Percentiles rank a stretch among this genome's conserved stretches.
These are phyloP conservation scores for Styela clava DNA, from an alignment of 23 tunicate species.

Conservation along the genomic window DNA sequence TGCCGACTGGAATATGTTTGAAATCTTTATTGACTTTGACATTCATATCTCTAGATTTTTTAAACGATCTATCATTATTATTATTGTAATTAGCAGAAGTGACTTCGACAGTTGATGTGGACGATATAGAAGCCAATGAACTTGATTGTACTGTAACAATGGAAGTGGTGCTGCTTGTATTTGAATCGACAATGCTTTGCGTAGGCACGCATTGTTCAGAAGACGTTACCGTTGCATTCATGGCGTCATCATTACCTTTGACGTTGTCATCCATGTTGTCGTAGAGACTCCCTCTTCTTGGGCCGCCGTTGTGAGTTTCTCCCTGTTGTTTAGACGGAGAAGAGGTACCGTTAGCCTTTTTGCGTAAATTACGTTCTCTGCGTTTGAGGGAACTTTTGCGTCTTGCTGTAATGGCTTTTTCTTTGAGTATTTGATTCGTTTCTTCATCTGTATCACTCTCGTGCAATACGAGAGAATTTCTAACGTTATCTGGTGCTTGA, in stretches of 20 bases:
- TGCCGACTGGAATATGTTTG: conserved; percentile 18
- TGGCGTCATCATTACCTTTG: neutral
- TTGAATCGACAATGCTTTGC: neutral
- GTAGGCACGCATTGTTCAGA: conserved; percentile 5
- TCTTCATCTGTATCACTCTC: conserved; percentile 28
- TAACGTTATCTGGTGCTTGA: conserved; percentile 9
- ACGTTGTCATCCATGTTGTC: neutral
- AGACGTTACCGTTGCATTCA: neutral
- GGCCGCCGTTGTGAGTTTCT: neutral
- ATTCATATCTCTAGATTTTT: neutral
- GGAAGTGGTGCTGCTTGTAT: neutral
- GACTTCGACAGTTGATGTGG: neutral
- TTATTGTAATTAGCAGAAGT: neutral
- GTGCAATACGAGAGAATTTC: conserved; percentile 24
- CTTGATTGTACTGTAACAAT: conserved; percentile 12
- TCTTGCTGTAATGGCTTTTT: conserved; percentile 17
- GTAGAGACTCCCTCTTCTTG: conserved; percentile 3
- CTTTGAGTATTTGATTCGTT: conserved; percentile 16
- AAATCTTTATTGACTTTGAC: conserved; percentile 1
- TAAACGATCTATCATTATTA: neutral
- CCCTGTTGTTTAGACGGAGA: neutral
- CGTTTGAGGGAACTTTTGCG: conserved; percentile 9
- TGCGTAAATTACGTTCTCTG: conserved; percentile 8
- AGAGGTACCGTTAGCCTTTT: neutral
- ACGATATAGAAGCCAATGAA: neutral